Base-by-base conservation (phyloP, 2,797 vertebrate species). In the Echiichthys vipera region DNA sequence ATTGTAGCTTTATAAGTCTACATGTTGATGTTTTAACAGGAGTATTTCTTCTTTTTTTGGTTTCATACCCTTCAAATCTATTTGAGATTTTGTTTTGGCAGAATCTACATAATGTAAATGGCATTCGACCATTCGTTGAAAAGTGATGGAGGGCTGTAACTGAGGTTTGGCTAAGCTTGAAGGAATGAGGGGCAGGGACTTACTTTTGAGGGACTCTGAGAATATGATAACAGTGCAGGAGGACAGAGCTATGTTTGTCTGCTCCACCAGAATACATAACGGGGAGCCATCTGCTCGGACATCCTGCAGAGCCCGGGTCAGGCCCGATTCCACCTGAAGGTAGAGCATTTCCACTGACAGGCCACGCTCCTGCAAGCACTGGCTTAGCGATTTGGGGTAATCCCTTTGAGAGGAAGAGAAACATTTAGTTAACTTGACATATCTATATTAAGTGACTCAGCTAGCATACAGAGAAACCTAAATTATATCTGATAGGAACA, bases 161-260 rank as follows among this genome's bases (percentile, higher is more conserved):
- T 65, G 32, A 71, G 36, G 61, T 74, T 74, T 77, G 43, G 45
- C 64, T 59, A 62, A 43, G 53, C 42, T 64, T 74, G 51, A 81
- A 84, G 81, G 64, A 81, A 57, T 65, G 84, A 81, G 83, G 87
- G 86, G 78, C 67, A 63, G 70, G 80, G 90, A 95, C 93, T 95
- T 96, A 95, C 94, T 96, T 95, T 95, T 95, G 92, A 96, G 83
- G 89, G 94, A 95, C 71, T 94, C 93, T 88, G 93, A 94, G 95
- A 96, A 93, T 90, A 94, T 92, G 91, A 95, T 94, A 85, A 95
- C 88, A 75, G 94, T 94, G 89, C 94, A 96, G 88, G 95, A 95
- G 72, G 86, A 93, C 78, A 94, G 91, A 71, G 92, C 89, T 92
- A 94, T 47, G 34, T 93, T 94, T 90, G 92, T 95, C 90, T 94